Base-by-base conservation (phyloP, 2,888 invertebrate species). In the Lycia hirtaria region DNA sequence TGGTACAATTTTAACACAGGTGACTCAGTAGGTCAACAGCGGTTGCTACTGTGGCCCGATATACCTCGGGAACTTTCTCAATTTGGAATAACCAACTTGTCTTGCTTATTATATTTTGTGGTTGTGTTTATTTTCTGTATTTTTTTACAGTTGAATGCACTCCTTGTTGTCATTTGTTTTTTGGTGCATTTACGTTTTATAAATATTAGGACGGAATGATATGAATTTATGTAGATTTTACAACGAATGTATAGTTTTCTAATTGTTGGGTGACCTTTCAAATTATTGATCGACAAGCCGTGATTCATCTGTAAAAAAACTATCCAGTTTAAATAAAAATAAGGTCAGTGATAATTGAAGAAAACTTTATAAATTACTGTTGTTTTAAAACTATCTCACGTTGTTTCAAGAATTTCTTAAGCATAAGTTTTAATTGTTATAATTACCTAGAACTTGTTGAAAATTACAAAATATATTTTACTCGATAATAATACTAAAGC, bases 81-180 rank as follows among this genome's bases (percentile, higher is more conserved):
- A 62, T 59, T 62, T 61, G 56, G 61, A 57, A 48, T 37, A 55
- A 54, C 49, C 33, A 57, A 57, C 57, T 61, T 33, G 28, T 24
- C 26, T 20, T 20, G 14, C 32, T 32, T 32, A 38, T 22, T 17
- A 57, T 47, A 40, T 19, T 35, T 20, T 28, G 37, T 19, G 12
- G 26, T 19, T 30, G 10, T 41, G 40, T 41, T 41, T 22, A 32
- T 32, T 22, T 22, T 22, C 9, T 32, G 9, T 28, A 1, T 10
- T 24, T 44, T 43, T 28, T 44, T 9, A 44, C 19, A 2, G 30
- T 44, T 30, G 14, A 12, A 22, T 22, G 22, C 5, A 40, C 0
- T 5, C 5, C 4, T 12, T 41, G 22, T 12, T 38, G 5, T 38
- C 12, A 14, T 12, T 22, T 38, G 22, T 9, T 7, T 40, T 24